Base-by-base conservation (phyloP, 2,113 vertebrate genomes). In the Neogale vison region DNA sequence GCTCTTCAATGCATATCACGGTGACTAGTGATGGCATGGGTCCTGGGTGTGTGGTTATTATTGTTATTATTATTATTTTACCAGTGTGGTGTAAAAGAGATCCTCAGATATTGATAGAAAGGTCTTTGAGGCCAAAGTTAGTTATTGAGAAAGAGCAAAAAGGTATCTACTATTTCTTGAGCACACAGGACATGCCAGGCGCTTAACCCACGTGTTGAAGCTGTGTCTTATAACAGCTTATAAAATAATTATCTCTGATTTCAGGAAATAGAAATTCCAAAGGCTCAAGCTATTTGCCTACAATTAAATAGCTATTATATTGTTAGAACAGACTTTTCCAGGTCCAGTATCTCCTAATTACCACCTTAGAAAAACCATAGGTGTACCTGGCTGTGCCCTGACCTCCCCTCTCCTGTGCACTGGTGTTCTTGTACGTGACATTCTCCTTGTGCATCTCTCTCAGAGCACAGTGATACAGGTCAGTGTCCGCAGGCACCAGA, bases 391-490 rank as follows among this genome's bases (percentile, higher is more conserved):
- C 42, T 47, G 59, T 21, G 69, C 39, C 7, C 1, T 12, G 0
- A 24, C 50, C 50, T 76, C 67, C 42, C 31, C 29, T n/a, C 65
- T 69, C 15, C 50, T 2, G 9, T 7, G n/a, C 24, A 0, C 5
- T 29, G 61, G 21, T 42, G 36, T 93, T 97, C 31, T 65, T 85
- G 50, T 85, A 63, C 1, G 2, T 67, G 63, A 67, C 10, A 13
- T 6, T 84, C 31, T 82, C 47, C 85, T 17, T 57, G 82, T 96
- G 95, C 15, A 13, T 34, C 24, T 55, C 50, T 65, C 57, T 84
- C 95, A 96, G n/a, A 0, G 59, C 92, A 36, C 71, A 95, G n/a
- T 81, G 63, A 86, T 82, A 91, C 36, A 81, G 24, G 50, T 86
- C 96, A 1, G 77, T 23, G 18, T 96, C 89, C 72, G 45, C 29